These are phyloP conservation scores for Coilia nasus DNA, from an alignment of 2,797 vertebrate genomes.

Conservation along the genomic window DNA sequence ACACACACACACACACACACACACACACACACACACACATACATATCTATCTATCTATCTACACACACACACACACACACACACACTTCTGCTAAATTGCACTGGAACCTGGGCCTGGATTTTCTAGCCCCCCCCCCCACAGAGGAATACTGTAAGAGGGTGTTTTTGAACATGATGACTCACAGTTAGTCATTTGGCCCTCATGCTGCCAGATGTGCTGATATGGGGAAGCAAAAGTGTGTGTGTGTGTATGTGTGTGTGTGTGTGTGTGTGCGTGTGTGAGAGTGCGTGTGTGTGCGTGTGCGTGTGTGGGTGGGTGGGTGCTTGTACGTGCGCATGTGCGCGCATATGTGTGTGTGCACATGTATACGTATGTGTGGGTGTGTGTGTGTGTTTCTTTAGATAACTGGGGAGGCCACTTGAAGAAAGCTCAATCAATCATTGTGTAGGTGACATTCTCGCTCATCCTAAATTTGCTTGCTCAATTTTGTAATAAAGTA, in stretches of 20 bases:
- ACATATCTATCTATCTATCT: too few relatives aligned
- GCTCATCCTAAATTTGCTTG: too few relatives aligned
- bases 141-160: background rate
- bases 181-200: background rate
- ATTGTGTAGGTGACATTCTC: too few relatives aligned
- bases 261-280: slow-evolving; percentile 11
- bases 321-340: background rate
- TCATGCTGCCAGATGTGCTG: background rate
- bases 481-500: too few relatives aligned
- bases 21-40: background rate
- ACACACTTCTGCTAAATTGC: background rate
- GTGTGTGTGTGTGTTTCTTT: background rate
- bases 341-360: background rate
- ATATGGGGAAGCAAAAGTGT: slow-evolving; percentile 8
- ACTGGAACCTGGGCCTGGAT: background rate
- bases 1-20: background rate
- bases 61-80: slow-evolving; percentile 6
- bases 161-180: background rate
- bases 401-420: too few relatives aligned
- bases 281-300: background rate
- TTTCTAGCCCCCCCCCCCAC: background rate
- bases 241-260: slow-evolving; percentile 1
- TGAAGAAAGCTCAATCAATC: too few relatives aligned
- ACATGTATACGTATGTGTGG: background rate
- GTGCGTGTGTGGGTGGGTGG: background rate